Conservation (phyloP, 2,888 invertebrate species). For the Plebejus argus region DNA sequence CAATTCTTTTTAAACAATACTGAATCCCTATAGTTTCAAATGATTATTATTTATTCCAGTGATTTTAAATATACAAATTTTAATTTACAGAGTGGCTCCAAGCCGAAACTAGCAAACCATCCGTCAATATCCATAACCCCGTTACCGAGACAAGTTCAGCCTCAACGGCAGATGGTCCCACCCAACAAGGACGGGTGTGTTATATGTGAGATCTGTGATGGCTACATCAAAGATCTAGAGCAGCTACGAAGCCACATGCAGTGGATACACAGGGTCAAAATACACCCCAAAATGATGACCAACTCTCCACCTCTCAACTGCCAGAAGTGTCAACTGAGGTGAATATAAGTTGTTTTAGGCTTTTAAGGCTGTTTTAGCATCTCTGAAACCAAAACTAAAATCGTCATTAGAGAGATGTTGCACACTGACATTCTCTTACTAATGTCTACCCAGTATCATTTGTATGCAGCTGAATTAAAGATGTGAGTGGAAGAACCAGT, state of each 20-base stretch:
- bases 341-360: slow-evolving; percentile 19
- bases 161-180: slow-evolving; percentile 58
- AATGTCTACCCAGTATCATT: no score
- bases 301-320: slow-evolving; percentile 96
- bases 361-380: no score
- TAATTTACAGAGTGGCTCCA: slow-evolving; percentile 54
- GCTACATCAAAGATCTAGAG: slow-evolving; percentile 96
- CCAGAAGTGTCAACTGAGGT: slow-evolving; percentile 94
- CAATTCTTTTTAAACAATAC: background rate
- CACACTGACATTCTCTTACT: no score
- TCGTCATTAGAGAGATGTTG: no score
- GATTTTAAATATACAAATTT: slow-evolving; percentile 12
- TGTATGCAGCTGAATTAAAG: no score
- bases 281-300: slow-evolving; percentile 97
- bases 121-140: slow-evolving; percentile 93
- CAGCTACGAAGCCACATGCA: slow-evolving; percentile 98
- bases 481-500: no score
- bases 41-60: background rate
- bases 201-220: slow-evolving; percentile 98
- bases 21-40: background rate
- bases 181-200: slow-evolving; percentile 90
- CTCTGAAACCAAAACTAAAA: no score
- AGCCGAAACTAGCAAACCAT: slow-evolving; percentile 76
- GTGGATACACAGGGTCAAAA: slow-evolving; percentile 98
- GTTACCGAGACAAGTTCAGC: slow-evolving; percentile 81